Conservation (phyloP, 2,797 vertebrate genomes). For the Bovichtus variegatus region DNA sequence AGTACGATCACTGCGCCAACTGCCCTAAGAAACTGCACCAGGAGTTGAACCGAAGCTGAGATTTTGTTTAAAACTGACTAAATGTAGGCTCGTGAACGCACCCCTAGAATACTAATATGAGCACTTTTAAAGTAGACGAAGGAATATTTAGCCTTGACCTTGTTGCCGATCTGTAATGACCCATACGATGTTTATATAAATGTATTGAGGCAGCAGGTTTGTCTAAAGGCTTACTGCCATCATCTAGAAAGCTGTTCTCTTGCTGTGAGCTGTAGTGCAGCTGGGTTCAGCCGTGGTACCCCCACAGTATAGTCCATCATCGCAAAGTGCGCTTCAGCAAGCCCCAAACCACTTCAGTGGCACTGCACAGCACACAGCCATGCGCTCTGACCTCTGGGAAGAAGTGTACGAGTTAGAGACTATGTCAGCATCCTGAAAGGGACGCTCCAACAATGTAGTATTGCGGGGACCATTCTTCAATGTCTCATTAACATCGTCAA, state of each 20-base stretch:
- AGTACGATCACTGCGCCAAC: no score
- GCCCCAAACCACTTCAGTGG: not conserved
- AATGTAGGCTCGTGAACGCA: no score
- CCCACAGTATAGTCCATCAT: not conserved
- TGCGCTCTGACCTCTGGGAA: constrained; percentile 12
- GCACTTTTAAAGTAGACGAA: not conserved
- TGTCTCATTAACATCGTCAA: not conserved
- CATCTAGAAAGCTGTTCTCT: constrained; percentile 12
- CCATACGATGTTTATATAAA: constrained; percentile 23
- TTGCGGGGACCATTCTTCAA: not conserved
- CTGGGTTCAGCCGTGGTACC: not conserved
- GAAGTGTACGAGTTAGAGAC: not conserved
- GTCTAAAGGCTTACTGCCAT: constrained; percentile 15
- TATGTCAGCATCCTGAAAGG: not conserved
- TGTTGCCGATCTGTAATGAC: constrained; percentile 17
- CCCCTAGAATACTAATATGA: not conserved
- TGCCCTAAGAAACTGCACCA: no score
- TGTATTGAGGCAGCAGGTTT: constrained; percentile 20
- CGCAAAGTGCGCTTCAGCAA: constrained; percentile 17
- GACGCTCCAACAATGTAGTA: not conserved
- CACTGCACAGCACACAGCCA: constrained; percentile 16
- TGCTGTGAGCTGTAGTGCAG: constrained; percentile 11
- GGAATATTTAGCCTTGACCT: constrained; percentile 7
- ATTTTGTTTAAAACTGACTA: no score
- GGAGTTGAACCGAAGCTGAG: no score